Percentiles rank a stretch among this genome's conserved stretches.
Evolutionary conservation across 2,888 invertebrate genomes (phyloP).

Genomic region (Parnassius glacialis): DNA sequence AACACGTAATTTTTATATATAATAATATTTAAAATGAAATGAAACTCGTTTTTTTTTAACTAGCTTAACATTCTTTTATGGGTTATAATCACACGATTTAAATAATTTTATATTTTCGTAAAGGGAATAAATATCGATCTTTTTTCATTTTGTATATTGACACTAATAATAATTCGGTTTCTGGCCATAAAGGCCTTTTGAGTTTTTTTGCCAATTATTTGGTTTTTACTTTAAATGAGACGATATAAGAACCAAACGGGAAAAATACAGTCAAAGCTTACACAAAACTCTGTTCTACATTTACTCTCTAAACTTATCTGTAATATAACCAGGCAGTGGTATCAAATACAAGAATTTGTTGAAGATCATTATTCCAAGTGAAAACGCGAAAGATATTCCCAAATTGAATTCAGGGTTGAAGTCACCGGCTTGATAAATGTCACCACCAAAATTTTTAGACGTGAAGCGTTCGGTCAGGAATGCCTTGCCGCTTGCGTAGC

Average conservation of each 20-base stretch:
- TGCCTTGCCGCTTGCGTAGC: slow-evolving; percentile 86
- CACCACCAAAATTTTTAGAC: slow-evolving; percentile 76
- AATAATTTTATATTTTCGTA: too few species aligned
- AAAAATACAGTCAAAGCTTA: not conserved
- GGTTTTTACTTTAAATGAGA: too few species aligned
- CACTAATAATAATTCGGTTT: too few species aligned
- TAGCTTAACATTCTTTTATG: too few species aligned
- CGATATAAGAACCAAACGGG: not conserved
- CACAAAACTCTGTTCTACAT: not conserved
- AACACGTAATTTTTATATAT: too few species aligned
- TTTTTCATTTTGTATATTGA: too few species aligned
- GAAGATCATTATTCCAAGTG: slow-evolving; percentile 88
- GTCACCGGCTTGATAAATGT: slow-evolving; percentile 80
- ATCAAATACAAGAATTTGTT: slow-evolving; percentile 92
- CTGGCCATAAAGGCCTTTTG: too few species aligned
- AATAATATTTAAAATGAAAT: too few species aligned
- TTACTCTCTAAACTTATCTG: slow-evolving; percentile 90
- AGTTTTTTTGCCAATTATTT: too few species aligned
- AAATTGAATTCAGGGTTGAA: slow-evolving; percentile 88
- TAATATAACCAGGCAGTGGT: slow-evolving; percentile 91
- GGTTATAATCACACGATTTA: too few species aligned
- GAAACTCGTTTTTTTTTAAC: too few species aligned
- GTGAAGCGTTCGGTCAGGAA: slow-evolving; percentile 87
- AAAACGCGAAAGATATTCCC: slow-evolving; percentile 90
- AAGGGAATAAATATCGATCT: too few species aligned